Percentiles rank a stretch among this genome's conserved stretches.
phyloP scores from a whole-genome alignment of 2,113 vertebrate genomes.

The Sula dactylatra region DNA sequence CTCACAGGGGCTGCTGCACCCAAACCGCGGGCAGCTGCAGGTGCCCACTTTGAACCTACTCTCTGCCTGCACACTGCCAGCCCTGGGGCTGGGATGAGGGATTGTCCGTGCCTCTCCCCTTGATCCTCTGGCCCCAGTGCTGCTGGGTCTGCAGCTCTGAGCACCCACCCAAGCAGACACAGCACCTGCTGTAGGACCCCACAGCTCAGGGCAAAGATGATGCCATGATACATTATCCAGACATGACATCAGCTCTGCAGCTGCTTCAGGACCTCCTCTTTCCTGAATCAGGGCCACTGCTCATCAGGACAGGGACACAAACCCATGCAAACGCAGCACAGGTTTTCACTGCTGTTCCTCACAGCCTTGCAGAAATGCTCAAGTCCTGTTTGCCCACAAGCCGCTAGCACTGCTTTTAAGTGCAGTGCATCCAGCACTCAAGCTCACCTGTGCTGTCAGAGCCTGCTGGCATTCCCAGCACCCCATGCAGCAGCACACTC shows the following conservation, averaged over 20 bases:
- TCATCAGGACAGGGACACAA: rapidly evolving
- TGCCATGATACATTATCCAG: rapidly evolving
- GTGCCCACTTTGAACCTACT: neutral
- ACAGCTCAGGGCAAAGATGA: neutral
- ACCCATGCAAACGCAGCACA: rapidly evolving
- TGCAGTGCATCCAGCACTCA: rapidly evolving
- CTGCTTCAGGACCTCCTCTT: rapidly evolving
- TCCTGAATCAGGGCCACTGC: rapidly evolving
- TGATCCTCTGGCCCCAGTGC: rapidly evolving
- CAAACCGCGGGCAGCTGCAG: neutral
- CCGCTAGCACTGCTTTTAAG: neutral
- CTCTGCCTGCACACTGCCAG: neutral
- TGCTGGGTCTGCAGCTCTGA: rapidly evolving
- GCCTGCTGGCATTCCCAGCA: neutral
- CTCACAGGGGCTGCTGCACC: neutral
- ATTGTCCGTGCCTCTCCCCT: rapidly evolving
- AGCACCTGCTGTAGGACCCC: rapidly evolving
- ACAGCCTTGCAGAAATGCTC: neutral
- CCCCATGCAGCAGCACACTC: neutral
- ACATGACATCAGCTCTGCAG: rapidly evolving
- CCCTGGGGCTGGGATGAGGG: rapidly evolving
- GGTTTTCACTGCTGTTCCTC: neutral
- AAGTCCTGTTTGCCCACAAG: neutral
- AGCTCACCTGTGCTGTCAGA: neutral
- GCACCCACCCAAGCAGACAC: rapidly evolving